Conservation (phyloP, 2,888 invertebrate genomes). For the Cheilosia urbana region DNA sequence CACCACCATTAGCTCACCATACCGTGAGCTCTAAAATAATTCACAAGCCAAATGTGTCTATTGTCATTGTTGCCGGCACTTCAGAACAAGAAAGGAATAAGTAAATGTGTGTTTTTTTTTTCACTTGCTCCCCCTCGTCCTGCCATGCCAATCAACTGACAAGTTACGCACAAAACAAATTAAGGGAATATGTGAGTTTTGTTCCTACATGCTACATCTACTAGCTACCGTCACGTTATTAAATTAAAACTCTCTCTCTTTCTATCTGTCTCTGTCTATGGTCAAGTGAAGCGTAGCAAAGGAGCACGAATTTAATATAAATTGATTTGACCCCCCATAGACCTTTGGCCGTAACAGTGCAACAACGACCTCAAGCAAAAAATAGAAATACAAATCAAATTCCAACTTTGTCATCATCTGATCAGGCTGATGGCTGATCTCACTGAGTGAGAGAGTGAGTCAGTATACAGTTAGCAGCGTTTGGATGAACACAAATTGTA, state of each 20-base stretch:
- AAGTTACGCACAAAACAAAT: constrained; percentile 48
- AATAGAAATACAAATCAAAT: constrained; percentile 1
- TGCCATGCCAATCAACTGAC: constrained; percentile 27
- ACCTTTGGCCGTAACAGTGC: constrained; percentile 58
- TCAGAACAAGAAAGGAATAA: constrained; percentile 21
- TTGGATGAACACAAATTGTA: too few relatives aligned
- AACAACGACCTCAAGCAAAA: constrained; percentile 20
- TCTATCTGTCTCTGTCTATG: constrained; percentile 28
- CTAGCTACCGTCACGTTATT: constrained; percentile 69
- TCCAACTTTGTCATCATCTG: constrained; percentile 32
- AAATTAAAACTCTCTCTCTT: constrained; percentile 55
- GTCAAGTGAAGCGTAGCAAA: constrained; percentile 63
- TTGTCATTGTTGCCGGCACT: constrained; percentile 53
- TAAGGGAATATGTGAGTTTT: constrained; percentile 38
- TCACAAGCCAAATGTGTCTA: constrained; percentile 40
- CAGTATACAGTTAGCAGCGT: too few relatives aligned
- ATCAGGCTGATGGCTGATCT: constrained; percentile 37
- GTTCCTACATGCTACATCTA: constrained; percentile 31
- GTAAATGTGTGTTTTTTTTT: neutral
- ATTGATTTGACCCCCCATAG: constrained; percentile 72
- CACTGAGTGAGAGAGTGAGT: constrained; percentile 9
- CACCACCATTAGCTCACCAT: neutral
- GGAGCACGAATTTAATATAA: constrained; percentile 69
- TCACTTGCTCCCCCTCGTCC: constrained; percentile 1
- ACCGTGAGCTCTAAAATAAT: constrained; percentile 11